Conservation (phyloP, 2,113 vertebrate species). For the Sterna hirundo region DNA sequence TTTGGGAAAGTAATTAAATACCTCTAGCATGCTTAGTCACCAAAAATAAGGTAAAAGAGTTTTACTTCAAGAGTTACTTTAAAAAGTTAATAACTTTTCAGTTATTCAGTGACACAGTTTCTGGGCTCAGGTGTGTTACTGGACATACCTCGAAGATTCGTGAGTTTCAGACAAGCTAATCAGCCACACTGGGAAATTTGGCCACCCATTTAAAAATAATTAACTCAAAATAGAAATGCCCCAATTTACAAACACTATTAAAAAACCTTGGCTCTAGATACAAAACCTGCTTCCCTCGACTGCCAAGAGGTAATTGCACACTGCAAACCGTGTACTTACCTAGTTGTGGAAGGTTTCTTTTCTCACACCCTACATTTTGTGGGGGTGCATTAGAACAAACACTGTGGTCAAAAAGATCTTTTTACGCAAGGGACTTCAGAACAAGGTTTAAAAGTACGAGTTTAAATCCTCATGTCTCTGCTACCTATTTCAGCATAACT, state of each 20-base stretch:
- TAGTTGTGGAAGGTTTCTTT: neutral
- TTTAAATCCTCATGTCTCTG: neutral
- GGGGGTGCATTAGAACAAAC: neutral
- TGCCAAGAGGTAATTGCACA: neutral
- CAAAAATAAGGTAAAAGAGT: neutral
- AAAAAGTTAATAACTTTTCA: neutral
- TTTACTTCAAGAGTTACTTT: neutral
- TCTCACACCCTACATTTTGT: neutral
- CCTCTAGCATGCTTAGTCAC: neutral
- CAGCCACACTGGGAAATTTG: neutral
- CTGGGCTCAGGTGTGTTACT: neutral
- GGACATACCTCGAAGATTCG: neutral
- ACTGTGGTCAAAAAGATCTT: neutral
- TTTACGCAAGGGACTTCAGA: neutral
- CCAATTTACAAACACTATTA: neutral
- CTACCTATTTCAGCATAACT: neutral
- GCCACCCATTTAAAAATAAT: neutral
- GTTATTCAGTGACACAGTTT: neutral
- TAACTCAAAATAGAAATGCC: neutral
- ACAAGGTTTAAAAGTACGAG: neutral
- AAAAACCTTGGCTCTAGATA: neutral
- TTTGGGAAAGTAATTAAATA: neutral
- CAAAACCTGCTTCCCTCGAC: neutral
- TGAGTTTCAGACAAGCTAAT: neutral
- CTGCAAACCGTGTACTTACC: neutral